Base-by-base conservation (phyloP, 2,797 vertebrate species). In the Babyrousa celebensis region DNA sequence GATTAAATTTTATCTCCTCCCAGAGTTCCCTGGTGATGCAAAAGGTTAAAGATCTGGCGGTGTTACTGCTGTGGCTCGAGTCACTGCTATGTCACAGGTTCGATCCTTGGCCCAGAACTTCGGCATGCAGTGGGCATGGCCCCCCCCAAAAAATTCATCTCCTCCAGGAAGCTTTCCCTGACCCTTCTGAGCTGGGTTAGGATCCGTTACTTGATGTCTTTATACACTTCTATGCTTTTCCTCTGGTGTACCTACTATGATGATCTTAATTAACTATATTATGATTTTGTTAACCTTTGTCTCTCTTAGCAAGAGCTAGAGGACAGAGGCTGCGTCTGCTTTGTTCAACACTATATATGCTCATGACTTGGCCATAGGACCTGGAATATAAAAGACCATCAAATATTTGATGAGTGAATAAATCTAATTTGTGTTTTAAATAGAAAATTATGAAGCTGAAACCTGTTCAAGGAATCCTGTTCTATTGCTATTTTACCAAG, bases 391-490 rank as follows among this genome's bases (percentile, higher is more conserved):
- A 63, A 54, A 96, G 80, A 83, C 9, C 74, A 29, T 36, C 40
- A 32, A 71, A 3, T 86, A 92, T 67, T 29, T 75, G 36, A 62
- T 23, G 56, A 54, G 17, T 54, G 36, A 90, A 86, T 23, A 85
- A 72, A 93, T 85, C 6, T 21, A 92, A 88, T 71, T 23, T 77
- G 10, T 18, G 2, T 87, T 94, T 84, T 79, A 77, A 93, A 78
- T 4, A 15, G n/a, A 36, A 90, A 82, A 79, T 23, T 48, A 32
- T n/a, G 84, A 95, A 85, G 32, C 58, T 40, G 40, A 89, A 93
- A 92, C 3, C 27, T 40, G 23, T 20, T 84, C 36, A 32, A 62
- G 43, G n/a, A 79, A 58, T 89, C 75, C 43, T 94, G 48, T 62
- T 74, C 82, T 83, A 25, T 1, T 63, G 29, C 56, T 29, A 65